phyloP scores from a whole-genome alignment of 2,113 vertebrate genomes.

The Myrmecophaga tridactyla region DNA sequence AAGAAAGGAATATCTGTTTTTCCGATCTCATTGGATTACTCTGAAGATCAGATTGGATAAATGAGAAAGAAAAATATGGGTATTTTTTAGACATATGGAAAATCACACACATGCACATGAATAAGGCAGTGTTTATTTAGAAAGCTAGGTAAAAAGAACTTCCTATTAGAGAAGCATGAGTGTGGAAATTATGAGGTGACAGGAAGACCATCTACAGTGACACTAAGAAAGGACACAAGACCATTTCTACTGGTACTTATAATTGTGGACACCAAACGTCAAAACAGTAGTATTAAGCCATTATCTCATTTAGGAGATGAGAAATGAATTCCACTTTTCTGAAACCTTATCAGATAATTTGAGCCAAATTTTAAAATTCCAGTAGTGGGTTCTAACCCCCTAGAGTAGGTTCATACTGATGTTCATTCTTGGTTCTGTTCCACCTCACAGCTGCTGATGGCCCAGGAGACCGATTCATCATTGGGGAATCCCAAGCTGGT shows the following conservation, averaged over 20 bases:
- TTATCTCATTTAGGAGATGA: neutral
- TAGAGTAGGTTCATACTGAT: conserved; percentile 29
- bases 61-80: neutral
- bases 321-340: conserved; percentile 35
- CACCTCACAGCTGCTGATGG: conserved; percentile 94
- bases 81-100: neutral
- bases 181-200: neutral
- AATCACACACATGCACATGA: neutral
- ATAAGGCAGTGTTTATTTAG: neutral
- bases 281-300: neutral
- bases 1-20: neutral
- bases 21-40: neutral
- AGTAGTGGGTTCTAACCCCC: conserved; percentile 18
- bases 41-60: neutral
- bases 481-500: conserved; percentile 99
- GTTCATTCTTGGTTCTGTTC: conserved; percentile 74
- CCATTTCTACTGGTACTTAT: neutral
- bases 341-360: conserved; percentile 3
- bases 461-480: conserved; percentile 98
- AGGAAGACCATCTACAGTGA: neutral
- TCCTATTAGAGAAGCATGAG: conserved; percentile 17
- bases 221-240: neutral
- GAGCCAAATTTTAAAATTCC: conserved; percentile 48
- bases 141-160: neutral
- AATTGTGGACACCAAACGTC: neutral